Conservation (phyloP, 2,888 invertebrate species). For the Fragum fragum region DNA sequence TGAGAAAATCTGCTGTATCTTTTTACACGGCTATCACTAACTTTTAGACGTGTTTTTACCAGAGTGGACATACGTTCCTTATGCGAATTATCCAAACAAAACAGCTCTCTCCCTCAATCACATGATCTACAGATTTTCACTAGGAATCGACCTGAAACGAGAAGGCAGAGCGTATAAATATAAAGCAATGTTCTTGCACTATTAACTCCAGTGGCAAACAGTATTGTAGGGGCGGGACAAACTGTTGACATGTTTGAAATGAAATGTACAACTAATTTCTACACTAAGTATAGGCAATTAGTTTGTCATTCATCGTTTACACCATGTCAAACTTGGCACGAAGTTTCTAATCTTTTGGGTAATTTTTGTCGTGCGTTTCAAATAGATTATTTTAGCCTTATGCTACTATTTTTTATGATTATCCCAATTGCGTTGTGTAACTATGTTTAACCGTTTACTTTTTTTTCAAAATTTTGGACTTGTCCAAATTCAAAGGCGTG, state of each 20-base stretch:
- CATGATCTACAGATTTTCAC: background rate
- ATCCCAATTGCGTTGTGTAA: no score
- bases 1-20: background rate
- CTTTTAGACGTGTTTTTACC: no score
- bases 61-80: no score
- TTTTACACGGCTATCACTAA: background rate
- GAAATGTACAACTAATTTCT: conserved; percentile 13
- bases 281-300: conserved; percentile 1
- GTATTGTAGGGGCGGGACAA: background rate
- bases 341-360: background rate
- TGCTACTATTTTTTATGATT: no score
- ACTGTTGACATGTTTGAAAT: conserved; percentile 23
- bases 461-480: no score
- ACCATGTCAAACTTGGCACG: background rate
- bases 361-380: background rate
- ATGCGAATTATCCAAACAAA: no score
- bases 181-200: conserved; percentile 5
- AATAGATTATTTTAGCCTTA: no score
- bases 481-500: no score
- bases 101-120: background rate
- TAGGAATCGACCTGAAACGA: background rate
- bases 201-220: conserved; percentile 15
- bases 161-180: background rate
- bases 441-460: no score
- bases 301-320: background rate